phyloP scores from a whole-genome alignment of 2,797 vertebrate species.

The Sphenopsis melanotis region DNA sequence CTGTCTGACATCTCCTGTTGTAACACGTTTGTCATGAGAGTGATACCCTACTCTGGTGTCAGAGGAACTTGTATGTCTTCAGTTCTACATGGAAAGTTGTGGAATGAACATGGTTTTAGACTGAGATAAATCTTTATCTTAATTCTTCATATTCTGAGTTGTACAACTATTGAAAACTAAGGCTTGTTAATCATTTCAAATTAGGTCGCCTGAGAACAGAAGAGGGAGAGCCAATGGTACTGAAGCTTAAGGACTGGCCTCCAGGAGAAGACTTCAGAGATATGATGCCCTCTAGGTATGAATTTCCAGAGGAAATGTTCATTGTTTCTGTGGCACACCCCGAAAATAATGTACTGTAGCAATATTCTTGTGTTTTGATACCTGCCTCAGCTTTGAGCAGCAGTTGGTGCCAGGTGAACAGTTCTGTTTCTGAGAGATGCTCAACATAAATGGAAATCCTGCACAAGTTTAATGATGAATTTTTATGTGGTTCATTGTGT shows the following conservation, averaged over 20 bases:
- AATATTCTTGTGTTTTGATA: rapidly evolving
- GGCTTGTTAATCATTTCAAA: background rate
- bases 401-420: background rate
- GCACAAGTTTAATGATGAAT: background rate
- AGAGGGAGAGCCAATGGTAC: conserved; percentile 77
- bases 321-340: background rate
- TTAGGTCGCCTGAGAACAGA: conserved; percentile 77
- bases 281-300: conserved; percentile 81
- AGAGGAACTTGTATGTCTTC: background rate
- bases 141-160: background rate
- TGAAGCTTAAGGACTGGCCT: conserved; percentile 83
- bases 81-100: background rate
- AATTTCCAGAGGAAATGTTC: background rate
- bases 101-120: background rate
- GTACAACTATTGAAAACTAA: background rate
- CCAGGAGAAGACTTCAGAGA: conserved; percentile 82
- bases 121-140: background rate
- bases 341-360: background rate
- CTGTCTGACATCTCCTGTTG: background rate
- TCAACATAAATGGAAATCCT: background rate
- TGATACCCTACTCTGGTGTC: background rate
- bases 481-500: background rate
- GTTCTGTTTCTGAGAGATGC: background rate
- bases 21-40: rapidly evolving
- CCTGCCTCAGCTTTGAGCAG: background rate